Base-by-base conservation (phyloP, 2,113 vertebrate species). In the Dipodomys ordii region DNA sequence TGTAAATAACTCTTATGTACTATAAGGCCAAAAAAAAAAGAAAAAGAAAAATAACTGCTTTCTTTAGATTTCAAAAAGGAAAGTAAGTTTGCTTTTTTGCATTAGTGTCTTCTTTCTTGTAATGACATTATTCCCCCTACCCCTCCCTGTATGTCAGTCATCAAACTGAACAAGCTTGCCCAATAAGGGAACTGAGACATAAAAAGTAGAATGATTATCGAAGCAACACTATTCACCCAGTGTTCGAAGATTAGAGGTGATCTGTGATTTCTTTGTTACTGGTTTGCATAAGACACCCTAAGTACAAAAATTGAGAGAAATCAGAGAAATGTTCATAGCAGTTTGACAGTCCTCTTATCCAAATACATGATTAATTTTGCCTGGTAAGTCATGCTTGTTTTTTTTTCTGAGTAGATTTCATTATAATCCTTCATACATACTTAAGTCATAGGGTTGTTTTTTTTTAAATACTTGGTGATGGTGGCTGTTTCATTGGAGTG, bases 21-120 rank as follows among this genome's bases (percentile, higher is more conserved):
- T 5, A 39, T 39, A 39, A 39, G 5, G 39, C 39, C 39, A 39
- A 11, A 60, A 62, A 62, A 62, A 20, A 39, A 39, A 39, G 4
- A 39, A 39, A 39, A 39, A 39, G 39, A 6, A 39, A 39, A 39
- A 39, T 5, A 39, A 39, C 39, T 39, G 57, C 64, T 78, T 18
- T 60, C n/a, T 65, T 95, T 91, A 81, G 64, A 13, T 88, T 95
- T 86, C 71, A 81, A 65, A 86, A 82, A 78, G 6, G 30, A 79
- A 49, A 67, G 65, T 86, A 4, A 35, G 13, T 57, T 57, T 85
- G 30, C 67, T 76, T 94, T 28, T 95, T 91, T 90, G 57, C 79
- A 82, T 62, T 90, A 22, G 12, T 92, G 20, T 90, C 57, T 87
- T 81, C n/a, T 88, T 13, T n/a, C 62, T 85, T 73, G 39, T 93